These are phyloP conservation scores for Archivesica marissinica DNA, from an alignment of 1,140 invertebrate genomes.

Conservation along the genomic window DNA sequence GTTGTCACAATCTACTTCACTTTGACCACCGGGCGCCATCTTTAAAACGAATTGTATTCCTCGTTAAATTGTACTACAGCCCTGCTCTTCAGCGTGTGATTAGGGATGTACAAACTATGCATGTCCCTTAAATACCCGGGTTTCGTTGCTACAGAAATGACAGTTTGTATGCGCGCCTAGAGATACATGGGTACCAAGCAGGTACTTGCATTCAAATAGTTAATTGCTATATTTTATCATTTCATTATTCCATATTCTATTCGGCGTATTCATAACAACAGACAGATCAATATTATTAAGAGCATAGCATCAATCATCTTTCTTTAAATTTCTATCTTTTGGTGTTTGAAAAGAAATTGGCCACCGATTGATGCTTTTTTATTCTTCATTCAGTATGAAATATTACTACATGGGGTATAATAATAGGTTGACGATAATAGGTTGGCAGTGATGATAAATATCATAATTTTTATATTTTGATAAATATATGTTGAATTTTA, in stretches of 20 bases:
- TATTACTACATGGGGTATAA: too few species aligned
- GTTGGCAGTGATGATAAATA: too few species aligned
- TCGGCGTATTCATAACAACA: not conserved
- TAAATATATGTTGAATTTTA: too few species aligned
- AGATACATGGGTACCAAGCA: not conserved
- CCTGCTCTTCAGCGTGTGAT: not conserved
- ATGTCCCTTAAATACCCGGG: not conserved
- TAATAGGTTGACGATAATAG: too few species aligned
- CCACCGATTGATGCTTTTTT: too few species aligned
- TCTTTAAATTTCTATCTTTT: too few species aligned
- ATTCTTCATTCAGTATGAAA: too few species aligned
- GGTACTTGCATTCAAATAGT: slow-evolving; percentile 4
- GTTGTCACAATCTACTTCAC: slow-evolving; percentile 34
- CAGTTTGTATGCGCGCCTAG: not conserved
- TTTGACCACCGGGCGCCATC: slow-evolving; percentile 24
- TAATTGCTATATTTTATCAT: slow-evolving; percentile 17
- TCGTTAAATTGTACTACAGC: not conserved
- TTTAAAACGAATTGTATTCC: not conserved
- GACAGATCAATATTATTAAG: too few species aligned
- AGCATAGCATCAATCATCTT: too few species aligned
- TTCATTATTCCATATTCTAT: not conserved
- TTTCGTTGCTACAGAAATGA: slow-evolving; percentile 8
- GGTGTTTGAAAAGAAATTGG: too few species aligned
- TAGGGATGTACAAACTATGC: not conserved
- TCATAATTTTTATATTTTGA: too few species aligned